A percentile compares a stretch with the other conserved stretches of the same genome.
These are phyloP conservation scores for Deilephila porcellus DNA, from an alignment of 2,888 invertebrate genomes.

Conservation along the genomic window DNA sequence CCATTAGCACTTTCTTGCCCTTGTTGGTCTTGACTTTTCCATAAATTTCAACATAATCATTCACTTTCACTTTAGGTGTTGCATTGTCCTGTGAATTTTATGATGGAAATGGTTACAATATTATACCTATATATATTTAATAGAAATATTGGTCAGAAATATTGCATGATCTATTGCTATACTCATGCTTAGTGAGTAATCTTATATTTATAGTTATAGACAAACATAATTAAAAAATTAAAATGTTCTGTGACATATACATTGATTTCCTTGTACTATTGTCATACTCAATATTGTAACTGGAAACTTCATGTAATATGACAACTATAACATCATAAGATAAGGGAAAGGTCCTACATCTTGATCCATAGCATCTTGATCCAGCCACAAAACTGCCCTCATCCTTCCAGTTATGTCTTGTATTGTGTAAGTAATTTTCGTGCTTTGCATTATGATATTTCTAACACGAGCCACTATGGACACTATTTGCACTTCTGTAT, in stretches of 20 bases:
- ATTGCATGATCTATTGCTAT: too few relatives aligned
- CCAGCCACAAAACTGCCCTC: constrained; percentile 79
- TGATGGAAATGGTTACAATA: neutral
- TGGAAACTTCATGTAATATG: too few relatives aligned
- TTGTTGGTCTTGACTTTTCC: constrained; percentile 81
- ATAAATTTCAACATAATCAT: constrained; percentile 79
- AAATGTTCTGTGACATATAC: too few relatives aligned
- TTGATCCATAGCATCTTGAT: constrained; percentile 79
- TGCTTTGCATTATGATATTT: constrained; percentile 78
- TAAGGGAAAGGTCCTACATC: constrained; percentile 59
- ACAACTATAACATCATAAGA: too few relatives aligned
- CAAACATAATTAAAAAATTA: too few relatives aligned
- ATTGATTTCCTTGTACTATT: too few relatives aligned
- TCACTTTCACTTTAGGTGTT: constrained; percentile 77
- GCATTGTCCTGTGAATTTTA: constrained; percentile 69
- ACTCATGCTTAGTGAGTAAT: too few relatives aligned
- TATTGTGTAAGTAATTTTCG: constrained; percentile 80
- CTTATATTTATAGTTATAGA: too few relatives aligned
- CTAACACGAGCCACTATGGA: constrained; percentile 72
- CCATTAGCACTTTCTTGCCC: constrained; percentile 79
- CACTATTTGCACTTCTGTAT: constrained; percentile 79
- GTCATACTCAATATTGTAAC: too few relatives aligned
- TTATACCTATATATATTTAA: neutral
- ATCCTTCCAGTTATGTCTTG: constrained; percentile 82
- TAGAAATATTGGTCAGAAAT: too few relatives aligned